Evolutionary conservation across 2,888 invertebrate genomes (phyloP), one percentile per base, ranked within the genome.

Genomic region (Aleiodes testaceus): DNA sequence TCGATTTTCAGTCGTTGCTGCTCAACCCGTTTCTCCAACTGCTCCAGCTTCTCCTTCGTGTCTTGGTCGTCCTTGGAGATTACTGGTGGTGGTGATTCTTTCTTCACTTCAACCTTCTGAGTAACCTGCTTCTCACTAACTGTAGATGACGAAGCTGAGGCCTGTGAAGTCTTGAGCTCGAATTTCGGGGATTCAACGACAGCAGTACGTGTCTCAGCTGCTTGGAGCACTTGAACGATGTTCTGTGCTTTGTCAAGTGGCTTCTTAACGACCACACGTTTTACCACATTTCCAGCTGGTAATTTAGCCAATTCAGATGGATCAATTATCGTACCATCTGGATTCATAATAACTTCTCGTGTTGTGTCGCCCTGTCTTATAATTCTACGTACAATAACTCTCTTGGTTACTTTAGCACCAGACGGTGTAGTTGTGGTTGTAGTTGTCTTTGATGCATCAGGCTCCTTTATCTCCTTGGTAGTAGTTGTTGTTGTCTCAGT

Each of bases 331-430:
- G 86, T 86, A 0, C 87, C 87, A 68, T 87, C 87, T 0, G 87
- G 87, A 78, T 87, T 87, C 85, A 87, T 86, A 14, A 87, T 84
- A 0, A 87, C 83, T 50, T 87, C 87, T 6, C 87, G 78, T 0
- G 84, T 87, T 0, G 84, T 86, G 59, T 87, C 86, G 0, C 87
- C 87, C 12, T 87, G 85, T 3, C 87, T 82, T 26, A 87, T 86
- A 14, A 87, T 87, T 76, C 87, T 79, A 4, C 87, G 81, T 0
- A 87, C 86, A n/a, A 87, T 87, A 0, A 87, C 85, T 68, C 87
- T 74, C 44, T 85, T 87, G 0, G 84, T 86, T 7, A 85, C 81
- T 36, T 85, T 86, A 0, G 80, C 77, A 3, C 78, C 81, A 12
- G 65, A 4, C 2, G 71, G 55, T 11, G 73, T 65, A 1, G 74